phyloP scores from a whole-genome alignment of 2,113 vertebrate species.

The Columbina picui region DNA sequence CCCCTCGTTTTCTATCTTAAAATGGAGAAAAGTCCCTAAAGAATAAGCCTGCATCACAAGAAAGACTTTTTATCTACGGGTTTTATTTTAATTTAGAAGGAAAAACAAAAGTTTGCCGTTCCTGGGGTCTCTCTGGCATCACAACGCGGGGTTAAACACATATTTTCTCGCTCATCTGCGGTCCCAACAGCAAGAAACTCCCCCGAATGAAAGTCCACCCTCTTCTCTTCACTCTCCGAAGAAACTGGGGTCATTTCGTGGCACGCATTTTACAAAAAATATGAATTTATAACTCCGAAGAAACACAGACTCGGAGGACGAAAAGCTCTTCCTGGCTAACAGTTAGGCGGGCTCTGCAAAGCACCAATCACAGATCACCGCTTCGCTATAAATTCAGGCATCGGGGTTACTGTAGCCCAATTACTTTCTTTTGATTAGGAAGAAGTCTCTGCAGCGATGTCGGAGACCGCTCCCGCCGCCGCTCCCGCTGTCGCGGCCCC shows the following conservation, averaged over 20 bases:
- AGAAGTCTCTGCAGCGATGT: constrained; percentile 65
- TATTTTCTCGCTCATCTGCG: constrained; percentile 8
- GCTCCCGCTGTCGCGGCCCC: constrained; percentile 63
- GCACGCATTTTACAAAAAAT: constrained; percentile 36
- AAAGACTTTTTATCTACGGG: not conserved
- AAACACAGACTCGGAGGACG: constrained; percentile 77
- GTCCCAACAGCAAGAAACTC: not conserved
- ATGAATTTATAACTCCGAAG: constrained; percentile 74
- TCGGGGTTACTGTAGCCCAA: constrained; percentile 52
- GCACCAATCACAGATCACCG: constrained; percentile 79
- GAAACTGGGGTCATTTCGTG: not conserved
- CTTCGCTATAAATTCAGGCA: constrained; percentile 81
- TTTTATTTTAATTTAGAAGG: constrained; percentile 64
- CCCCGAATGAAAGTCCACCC: not conserved
- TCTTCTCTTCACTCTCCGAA: not conserved
- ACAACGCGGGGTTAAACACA: constrained; percentile 22
- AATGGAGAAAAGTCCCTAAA: constrained; percentile 45
- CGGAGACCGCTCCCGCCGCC: constrained; percentile 77
- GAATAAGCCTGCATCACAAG: not conserved
- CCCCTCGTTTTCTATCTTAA: not conserved
- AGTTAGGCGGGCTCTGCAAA: constrained; percentile 70
- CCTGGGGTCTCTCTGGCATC: constrained; percentile 33
- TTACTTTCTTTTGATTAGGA: constrained; percentile 39
- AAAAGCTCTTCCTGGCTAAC: constrained; percentile 65
- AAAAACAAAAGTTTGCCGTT: constrained; percentile 70